A percentile compares a stretch with the other conserved stretches of the same genome.
These are phyloP conservation scores for Phyllostomus discolor DNA, from an alignment of 2,113 vertebrate genomes.

Conservation along the genomic window DNA sequence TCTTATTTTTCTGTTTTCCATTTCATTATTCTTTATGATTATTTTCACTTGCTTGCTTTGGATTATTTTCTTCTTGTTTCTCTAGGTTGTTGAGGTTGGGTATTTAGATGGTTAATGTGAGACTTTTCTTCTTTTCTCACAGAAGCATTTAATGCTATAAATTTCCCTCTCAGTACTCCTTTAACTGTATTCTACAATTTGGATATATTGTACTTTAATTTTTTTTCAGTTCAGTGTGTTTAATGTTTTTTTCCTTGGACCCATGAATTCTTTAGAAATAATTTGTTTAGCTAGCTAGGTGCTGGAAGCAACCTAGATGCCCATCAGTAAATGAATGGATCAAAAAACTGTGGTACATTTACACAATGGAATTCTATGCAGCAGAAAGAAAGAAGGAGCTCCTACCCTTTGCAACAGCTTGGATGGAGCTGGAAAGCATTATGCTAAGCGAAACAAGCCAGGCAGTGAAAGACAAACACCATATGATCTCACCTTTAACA, in stretches of 20 bases:
- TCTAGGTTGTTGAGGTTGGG: neutral
- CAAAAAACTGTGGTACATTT: too few relatives aligned
- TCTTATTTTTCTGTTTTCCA: neutral
- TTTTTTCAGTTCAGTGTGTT: neutral
- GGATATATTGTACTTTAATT: neutral
- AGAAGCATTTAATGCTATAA: neutral
- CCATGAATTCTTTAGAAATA: neutral
- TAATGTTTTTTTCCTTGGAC: neutral
- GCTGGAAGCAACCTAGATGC: too few relatives aligned
- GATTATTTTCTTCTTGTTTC: neutral
- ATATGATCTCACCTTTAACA: too few relatives aligned
- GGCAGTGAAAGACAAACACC: too few relatives aligned
- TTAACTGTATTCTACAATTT: neutral
- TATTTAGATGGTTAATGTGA: neutral
- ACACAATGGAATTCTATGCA: too few relatives aligned
- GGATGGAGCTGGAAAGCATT: too few relatives aligned
- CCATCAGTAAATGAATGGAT: too few relatives aligned
- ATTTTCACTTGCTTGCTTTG: neutral
- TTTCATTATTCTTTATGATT: too few relatives aligned
- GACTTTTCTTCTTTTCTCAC: neutral
- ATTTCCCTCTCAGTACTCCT: neutral
- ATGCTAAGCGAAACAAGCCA: too few relatives aligned
- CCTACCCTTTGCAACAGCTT: too few relatives aligned
- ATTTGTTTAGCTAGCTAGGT: too few relatives aligned
- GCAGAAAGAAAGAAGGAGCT: too few relatives aligned